Base-by-base conservation (phyloP, 2,888 invertebrate genomes). In the Drosophila fungiperda region DNA sequence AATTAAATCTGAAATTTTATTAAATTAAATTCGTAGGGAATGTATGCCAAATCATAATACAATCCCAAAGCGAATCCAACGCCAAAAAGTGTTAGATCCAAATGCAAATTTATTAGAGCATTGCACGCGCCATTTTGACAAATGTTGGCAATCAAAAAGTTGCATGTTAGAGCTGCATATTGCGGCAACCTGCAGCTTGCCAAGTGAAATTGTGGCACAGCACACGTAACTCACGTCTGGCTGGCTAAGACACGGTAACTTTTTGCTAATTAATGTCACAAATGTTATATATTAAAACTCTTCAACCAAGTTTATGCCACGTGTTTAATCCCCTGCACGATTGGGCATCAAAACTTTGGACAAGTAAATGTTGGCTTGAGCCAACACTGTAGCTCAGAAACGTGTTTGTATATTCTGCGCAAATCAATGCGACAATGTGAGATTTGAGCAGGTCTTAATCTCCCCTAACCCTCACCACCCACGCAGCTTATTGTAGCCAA, bases 191-290 rank as follows among this genome's bases (percentile, higher is more conserved):
- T 54, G 72, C 73, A 54, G 59, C 49, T 49, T 33, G 52, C 12
- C 33, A 52, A 20, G 7, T 32, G 11, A 32, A 76, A 45, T 64
- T 64, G 35, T 58, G 38, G 66, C 66, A 64, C 78, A 81, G 76
- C 77, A 79, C 85, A 87, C 85, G 88, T 87, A 76, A 59, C 68
- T 26, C 2, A 26, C 26, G 65, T 65, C 40, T 48, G 62, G 71
- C 42, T 50, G 23, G 32, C 58, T 49, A 78, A 68, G 75, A 75
- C 68, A 60, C 71, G 66, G 71, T 63, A 78, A 75, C 74, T 72
- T 82, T 76, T 55, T 65, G 83, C 83, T 86, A 88, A 88, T 88
- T 86, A 86, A 83, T 83, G 87, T 85, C 81, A 76, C 76, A 80
- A 85, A 68, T 73, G 68, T 68, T 70, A 64, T 81, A 73, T 77